These are phyloP conservation scores for Acrocephalus kingi DNA, from an alignment of 2,113 vertebrate species.

Conservation along the genomic window DNA sequence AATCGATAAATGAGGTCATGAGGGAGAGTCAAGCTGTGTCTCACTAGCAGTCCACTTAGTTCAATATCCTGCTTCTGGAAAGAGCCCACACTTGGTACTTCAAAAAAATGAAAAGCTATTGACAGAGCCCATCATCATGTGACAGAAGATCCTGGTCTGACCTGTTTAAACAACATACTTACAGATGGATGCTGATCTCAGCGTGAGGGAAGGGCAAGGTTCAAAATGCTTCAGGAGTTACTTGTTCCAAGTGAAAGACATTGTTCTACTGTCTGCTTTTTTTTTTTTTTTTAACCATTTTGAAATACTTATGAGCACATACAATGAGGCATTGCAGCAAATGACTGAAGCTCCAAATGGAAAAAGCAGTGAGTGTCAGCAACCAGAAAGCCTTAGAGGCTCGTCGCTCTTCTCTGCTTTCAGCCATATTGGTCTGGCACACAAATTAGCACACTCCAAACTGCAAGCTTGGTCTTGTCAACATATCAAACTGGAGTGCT, in stretches of 20 bases:
- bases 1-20: neutral
- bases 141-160: neutral
- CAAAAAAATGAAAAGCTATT: neutral
- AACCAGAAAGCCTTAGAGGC: neutral
- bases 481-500: conserved; percentile 15
- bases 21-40: neutral
- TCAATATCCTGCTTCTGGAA: neutral
- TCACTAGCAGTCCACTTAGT: neutral
- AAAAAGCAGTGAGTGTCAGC: neutral
- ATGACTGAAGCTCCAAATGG: neutral
- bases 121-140: neutral
- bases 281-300: neutral
- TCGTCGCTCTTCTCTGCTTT: neutral
- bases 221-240: neutral
- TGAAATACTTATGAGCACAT: neutral
- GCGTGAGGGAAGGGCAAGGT: neutral
- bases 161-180: neutral
- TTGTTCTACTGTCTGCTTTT: neutral
- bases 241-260: neutral
- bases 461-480: conserved; percentile 47
- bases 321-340: neutral
- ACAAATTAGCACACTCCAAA: neutral
- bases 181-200: neutral
- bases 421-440: conserved; percentile 5
- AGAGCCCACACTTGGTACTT: neutral